Evolutionary conservation across 2,888 invertebrate species (phyloP).

Genomic region (Oligia strigilis): DNA sequence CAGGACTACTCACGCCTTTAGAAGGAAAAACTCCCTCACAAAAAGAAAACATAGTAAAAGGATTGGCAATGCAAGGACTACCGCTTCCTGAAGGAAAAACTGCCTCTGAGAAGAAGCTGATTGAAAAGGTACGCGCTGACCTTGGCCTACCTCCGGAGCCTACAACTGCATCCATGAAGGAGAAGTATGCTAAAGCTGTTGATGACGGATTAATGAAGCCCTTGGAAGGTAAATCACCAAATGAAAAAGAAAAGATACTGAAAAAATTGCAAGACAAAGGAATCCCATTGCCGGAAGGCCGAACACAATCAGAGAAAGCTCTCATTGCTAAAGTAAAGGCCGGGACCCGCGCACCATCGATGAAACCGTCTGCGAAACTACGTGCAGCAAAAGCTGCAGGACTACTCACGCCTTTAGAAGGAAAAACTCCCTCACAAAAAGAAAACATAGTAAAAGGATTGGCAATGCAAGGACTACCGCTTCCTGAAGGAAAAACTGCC

Average conservation of each 20-base stretch:
- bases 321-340: neutral
- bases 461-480: too few relatives aligned
- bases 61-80: neutral
- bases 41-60: neutral
- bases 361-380: neutral
- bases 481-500: too few relatives aligned
- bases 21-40: neutral
- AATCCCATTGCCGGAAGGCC: neutral
- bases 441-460: too few relatives aligned
- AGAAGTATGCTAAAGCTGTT: neutral
- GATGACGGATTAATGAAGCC: neutral
- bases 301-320: neutral
- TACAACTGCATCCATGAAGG: neutral
- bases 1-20: neutral
- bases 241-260: neutral
- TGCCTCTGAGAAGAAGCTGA: neutral
- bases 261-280: neutral
- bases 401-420: neutral
- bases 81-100: neutral
- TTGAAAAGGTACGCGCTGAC: neutral
- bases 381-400: neutral
- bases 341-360: fast-evolving
- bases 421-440: too few relatives aligned
- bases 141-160: neutral
- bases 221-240: neutral